These are phyloP conservation scores for Trichomalopsis sarcophagae DNA, from an alignment of 1,140 invertebrate species.

Conservation along the genomic window DNA sequence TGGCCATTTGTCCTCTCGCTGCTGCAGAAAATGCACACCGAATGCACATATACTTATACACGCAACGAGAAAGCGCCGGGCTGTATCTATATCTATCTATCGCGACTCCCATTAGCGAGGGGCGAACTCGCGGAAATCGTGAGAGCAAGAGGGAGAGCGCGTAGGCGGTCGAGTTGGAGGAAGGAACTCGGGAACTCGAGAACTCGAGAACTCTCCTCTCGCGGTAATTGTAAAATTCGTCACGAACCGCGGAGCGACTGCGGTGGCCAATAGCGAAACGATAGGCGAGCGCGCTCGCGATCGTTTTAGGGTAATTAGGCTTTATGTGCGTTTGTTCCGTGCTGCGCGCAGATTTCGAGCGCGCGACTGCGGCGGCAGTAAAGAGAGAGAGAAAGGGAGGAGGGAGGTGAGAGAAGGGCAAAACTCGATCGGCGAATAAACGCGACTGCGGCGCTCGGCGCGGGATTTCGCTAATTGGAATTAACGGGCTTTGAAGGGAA, in stretches of 20 bases:
- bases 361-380: background rate
- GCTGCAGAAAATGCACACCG: background rate
- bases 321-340: conserved; percentile 49
- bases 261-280: conserved; percentile 23
- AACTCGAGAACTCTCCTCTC: background rate
- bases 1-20: conserved; percentile 16
- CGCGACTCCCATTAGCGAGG: conserved; percentile 44
- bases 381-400: background rate
- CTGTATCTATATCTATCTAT: conserved; percentile 13
- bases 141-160: background rate
- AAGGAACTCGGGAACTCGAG: conserved; percentile 22
- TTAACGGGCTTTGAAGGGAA: conserved; percentile 59
- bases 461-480: conserved; percentile 64
- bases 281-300: conserved; percentile 26
- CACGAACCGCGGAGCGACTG: conserved; percentile 28
- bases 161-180: background rate
- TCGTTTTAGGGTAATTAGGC: conserved; percentile 49
- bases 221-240: conserved; percentile 48
- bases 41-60: conserved; percentile 13
- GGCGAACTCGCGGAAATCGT: conserved; percentile 32
- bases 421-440: background rate
- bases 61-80: background rate
- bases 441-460: background rate
- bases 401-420: conserved; percentile 1
- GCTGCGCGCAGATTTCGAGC: background rate